These are phyloP conservation scores for Pteruthius melanotis DNA, from an alignment of 2,113 vertebrate genomes.

Conservation along the genomic window DNA sequence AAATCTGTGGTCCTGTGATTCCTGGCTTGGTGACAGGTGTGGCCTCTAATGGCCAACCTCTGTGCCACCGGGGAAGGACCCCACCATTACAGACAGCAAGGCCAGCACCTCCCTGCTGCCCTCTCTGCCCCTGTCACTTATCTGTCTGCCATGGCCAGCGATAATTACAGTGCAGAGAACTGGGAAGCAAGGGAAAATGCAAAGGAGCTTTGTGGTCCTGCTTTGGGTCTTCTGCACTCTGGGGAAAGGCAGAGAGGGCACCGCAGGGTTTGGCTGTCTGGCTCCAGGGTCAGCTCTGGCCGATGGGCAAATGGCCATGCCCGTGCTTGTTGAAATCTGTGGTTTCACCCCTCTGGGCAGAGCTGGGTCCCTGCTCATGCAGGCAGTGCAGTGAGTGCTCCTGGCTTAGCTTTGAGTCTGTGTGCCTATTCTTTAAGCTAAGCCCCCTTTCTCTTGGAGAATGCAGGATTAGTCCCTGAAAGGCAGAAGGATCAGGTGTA, in stretches of 20 bases:
- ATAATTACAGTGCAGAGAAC: slow-evolving; percentile 20
- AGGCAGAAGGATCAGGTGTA: neutral
- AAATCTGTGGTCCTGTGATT: neutral
- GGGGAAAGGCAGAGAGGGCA: neutral
- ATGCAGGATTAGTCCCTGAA: neutral
- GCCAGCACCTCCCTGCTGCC: neutral
- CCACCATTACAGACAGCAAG: neutral
- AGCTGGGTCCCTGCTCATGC: neutral
- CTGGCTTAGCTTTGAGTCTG: neutral
- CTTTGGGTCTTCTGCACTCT: neutral
- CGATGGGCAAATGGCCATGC: rapidly evolving
- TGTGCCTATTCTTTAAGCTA: neutral
- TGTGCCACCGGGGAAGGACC: neutral
- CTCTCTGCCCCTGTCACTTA: neutral
- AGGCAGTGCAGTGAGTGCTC: rapidly evolving
- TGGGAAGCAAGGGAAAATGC: neutral
- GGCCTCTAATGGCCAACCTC: neutral
- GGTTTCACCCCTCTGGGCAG: neutral
- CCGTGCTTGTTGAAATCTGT: rapidly evolving
- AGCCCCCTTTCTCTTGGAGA: neutral
- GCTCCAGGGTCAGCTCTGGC: neutral
- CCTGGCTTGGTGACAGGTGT: neutral
- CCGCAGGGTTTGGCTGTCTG: rapidly evolving
- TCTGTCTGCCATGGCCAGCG: neutral
- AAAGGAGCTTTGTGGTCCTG: neutral